Conservation (phyloP, 2,888 invertebrate species). For the Euplagia quadripunctaria region DNA sequence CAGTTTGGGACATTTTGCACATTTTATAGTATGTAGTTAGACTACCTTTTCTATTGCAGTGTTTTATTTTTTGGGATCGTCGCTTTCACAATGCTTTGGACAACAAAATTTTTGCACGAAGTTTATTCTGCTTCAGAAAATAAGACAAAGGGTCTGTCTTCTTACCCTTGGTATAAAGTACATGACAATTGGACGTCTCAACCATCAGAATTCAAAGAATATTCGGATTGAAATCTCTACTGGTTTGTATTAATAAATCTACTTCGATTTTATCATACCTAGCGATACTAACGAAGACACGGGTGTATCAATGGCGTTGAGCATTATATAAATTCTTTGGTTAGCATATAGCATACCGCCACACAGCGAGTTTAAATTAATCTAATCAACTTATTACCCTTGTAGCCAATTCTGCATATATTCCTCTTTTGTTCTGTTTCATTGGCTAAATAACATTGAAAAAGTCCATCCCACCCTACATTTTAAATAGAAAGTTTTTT, state of each 20-base stretch:
- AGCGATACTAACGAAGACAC: background rate
- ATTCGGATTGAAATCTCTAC: constrained; percentile 47
- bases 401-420: no score
- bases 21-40: background rate
- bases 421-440: no score
- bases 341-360: background rate
- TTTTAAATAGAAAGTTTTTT: no score
- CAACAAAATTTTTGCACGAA: constrained; percentile 28
- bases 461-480: no score
- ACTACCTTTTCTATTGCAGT: constrained; percentile 8
- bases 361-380: no score
- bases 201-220: constrained; percentile 55
- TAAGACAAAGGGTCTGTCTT: background rate
- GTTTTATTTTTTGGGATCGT: constrained; percentile 29
- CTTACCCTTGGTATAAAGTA: background rate
- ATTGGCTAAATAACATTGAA: no score
- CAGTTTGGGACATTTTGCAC: no score
- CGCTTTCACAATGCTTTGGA: constrained; percentile 39
- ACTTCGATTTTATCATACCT: background rate
- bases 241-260: constrained; percentile 8
- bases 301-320: background rate
- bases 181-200: constrained; percentile 1
- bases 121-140: constrained; percentile 11
- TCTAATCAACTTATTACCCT: no score
- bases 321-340: background rate